These are phyloP conservation scores for Lerema accius DNA, from an alignment of 1,140 invertebrate species.

Conservation along the genomic window DNA sequence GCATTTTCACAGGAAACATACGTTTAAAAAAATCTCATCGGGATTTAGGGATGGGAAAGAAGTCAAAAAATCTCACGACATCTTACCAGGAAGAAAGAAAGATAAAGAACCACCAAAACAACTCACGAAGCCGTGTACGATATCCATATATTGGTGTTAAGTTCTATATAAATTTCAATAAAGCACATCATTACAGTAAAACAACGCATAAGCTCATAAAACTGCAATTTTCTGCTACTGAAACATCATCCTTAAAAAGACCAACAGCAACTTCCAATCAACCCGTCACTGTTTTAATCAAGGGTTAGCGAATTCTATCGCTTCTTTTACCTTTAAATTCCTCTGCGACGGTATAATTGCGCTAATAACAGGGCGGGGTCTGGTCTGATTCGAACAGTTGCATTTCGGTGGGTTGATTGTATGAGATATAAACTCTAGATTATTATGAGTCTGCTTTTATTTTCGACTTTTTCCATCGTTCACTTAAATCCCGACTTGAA, in stretches of 20 bases:
- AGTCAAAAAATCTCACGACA: too few species aligned
- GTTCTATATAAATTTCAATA: not conserved
- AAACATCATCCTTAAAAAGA: conserved; percentile 16
- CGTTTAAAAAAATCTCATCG: too few species aligned
- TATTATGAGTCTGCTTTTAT: not conserved
- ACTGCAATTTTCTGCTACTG: conserved; percentile 7
- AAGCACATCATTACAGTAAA: not conserved
- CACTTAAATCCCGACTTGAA: not conserved
- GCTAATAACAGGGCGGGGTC: conserved; percentile 64
- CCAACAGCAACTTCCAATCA: conserved; percentile 54
- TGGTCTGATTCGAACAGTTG: conserved; percentile 45
- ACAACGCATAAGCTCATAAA: not conserved
- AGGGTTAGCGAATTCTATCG: conserved; percentile 68
- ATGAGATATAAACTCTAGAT: conserved; percentile 12
- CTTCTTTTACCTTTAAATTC: conserved; percentile 72
- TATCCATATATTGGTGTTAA: too few species aligned
- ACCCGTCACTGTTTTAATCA: conserved; percentile 80
- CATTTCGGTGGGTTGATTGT: conserved; percentile 46
- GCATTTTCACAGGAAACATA: too few species aligned
- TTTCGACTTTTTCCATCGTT: not conserved
- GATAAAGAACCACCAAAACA: too few species aligned
- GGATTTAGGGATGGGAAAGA: too few species aligned
- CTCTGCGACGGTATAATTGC: conserved; percentile 74
- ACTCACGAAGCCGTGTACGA: too few species aligned
- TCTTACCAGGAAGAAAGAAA: too few species aligned